A percentile compares a stretch with the other conserved stretches of the same genome.
Evolutionary conservation across 1,140 invertebrate genomes (phyloP).

Genomic region (Pseudomyrmex concolor): DNA sequence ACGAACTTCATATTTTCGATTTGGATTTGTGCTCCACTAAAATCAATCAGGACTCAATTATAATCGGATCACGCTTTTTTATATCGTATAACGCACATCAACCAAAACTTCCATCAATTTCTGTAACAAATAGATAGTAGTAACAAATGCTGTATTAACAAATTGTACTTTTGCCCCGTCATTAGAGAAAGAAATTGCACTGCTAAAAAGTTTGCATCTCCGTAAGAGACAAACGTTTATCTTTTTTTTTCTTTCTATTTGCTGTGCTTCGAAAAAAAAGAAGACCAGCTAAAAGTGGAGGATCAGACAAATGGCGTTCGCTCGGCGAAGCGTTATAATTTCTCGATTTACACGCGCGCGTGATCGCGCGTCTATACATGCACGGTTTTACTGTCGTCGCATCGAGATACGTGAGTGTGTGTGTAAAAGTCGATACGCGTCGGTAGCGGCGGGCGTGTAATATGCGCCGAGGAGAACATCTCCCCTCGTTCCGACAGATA

Average conservation of each 20-base stretch:
- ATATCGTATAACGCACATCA: not conserved
- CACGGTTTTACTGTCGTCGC: slow-evolving; percentile 38
- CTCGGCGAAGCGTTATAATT: slow-evolving; percentile 53
- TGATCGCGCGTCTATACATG: slow-evolving; percentile 54
- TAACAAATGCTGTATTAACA: too few species aligned
- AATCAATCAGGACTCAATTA: slow-evolving; percentile 7
- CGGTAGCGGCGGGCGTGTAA: slow-evolving; percentile 38
- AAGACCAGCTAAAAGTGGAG: not conserved
- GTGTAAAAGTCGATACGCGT: slow-evolving; percentile 54
- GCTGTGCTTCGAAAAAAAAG: not conserved
- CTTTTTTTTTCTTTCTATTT: not conserved
- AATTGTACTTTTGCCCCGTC: too few species aligned
- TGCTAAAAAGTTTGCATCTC: not conserved
- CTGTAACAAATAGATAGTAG: not conserved
- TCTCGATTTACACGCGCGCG: slow-evolving; percentile 48
- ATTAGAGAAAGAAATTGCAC: not conserved
- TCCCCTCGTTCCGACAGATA: slow-evolving; percentile 7
- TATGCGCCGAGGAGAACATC: slow-evolving; percentile 37
- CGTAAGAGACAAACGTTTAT: not conserved
- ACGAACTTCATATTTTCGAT: slow-evolving; percentile 20
- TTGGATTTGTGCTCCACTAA: slow-evolving; percentile 1
- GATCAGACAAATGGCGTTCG: slow-evolving; percentile 26
- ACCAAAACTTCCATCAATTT: not conserved
- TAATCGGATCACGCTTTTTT: not conserved
- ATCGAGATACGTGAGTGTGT: slow-evolving; percentile 5